Evolutionary conservation across 2,113 vertebrate species (phyloP).

Genomic region (Bufo bufo): DNA sequence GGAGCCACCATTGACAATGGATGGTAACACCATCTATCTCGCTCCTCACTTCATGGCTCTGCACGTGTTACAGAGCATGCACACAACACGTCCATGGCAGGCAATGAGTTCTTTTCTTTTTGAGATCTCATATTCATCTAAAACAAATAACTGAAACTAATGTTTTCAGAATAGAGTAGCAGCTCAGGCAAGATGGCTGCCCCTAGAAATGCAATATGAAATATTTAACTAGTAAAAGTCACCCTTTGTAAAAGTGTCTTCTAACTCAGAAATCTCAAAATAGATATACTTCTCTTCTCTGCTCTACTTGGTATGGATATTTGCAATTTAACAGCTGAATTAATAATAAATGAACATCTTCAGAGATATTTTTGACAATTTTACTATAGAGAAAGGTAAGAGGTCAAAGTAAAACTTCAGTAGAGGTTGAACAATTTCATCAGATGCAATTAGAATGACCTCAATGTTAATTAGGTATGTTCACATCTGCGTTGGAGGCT

Average conservation of each 20-base stretch:
- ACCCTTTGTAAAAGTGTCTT: background rate
- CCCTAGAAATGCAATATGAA: background rate
- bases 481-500: too few species aligned
- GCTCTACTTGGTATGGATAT: background rate
- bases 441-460: background rate
- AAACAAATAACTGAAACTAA: background rate
- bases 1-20: too few species aligned
- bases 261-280: background rate
- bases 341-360: constrained; percentile 21
- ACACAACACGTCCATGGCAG: too few species aligned
- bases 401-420: background rate
- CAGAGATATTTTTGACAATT: constrained; percentile 5
- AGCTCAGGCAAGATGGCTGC: background rate
- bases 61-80: too few species aligned
- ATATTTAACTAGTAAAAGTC: background rate
- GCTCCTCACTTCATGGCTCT: too few species aligned
- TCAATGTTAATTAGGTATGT: background rate
- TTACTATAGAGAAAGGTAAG: background rate
- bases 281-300: background rate
- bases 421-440: background rate
- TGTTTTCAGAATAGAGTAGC: background rate
- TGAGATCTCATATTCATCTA: background rate
- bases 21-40: too few species aligned
- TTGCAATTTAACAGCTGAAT: background rate
- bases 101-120: background rate